phyloP scores from a whole-genome alignment of 2,888 invertebrate genomes.

The Euspilapteryx auroguttella region DNA sequence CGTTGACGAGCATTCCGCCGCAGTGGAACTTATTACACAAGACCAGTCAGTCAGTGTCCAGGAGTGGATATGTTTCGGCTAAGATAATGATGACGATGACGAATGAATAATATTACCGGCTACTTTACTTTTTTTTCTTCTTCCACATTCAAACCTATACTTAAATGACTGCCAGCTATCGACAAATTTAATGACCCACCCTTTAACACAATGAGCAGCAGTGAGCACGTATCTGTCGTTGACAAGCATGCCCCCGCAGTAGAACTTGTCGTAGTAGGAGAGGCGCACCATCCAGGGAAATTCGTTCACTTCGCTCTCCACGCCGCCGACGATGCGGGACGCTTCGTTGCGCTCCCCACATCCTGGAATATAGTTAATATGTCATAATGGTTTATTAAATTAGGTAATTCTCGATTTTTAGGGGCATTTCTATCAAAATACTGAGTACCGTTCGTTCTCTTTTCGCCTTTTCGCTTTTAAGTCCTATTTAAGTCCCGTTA shows the following conservation, averaged over 20 bases:
- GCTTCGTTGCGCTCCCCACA: slow-evolving; percentile 85
- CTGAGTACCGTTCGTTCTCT: too few species aligned
- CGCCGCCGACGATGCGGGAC: slow-evolving; percentile 81
- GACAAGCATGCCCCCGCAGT: slow-evolving; percentile 85
- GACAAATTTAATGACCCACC: slow-evolving; percentile 62
- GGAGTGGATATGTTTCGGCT: too few species aligned
- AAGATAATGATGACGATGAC: too few species aligned
- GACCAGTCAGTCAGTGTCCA: too few species aligned
- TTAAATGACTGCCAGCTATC: too few species aligned
- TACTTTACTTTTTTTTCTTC: too few species aligned
- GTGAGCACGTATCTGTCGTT: slow-evolving; percentile 86
- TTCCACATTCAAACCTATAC: too few species aligned
- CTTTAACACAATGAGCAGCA: slow-evolving; percentile 87
- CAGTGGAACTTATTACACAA: slow-evolving; percentile 89
- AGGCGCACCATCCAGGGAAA: slow-evolving; percentile 90
- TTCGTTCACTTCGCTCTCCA: slow-evolving; percentile 75
- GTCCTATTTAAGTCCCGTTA: too few species aligned
- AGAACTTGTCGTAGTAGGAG: slow-evolving; percentile 84
- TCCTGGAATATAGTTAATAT: slow-evolving; percentile 38
- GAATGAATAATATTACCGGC: too few species aligned
- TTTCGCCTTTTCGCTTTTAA: too few species aligned
- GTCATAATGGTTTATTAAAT: neutral
- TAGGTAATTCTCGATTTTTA: too few species aligned
- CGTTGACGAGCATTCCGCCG: slow-evolving; percentile 84
- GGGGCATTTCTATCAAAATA: too few species aligned